Conservation (phyloP, 2,113 vertebrate genomes). For the Bettongia penicillata region DNA sequence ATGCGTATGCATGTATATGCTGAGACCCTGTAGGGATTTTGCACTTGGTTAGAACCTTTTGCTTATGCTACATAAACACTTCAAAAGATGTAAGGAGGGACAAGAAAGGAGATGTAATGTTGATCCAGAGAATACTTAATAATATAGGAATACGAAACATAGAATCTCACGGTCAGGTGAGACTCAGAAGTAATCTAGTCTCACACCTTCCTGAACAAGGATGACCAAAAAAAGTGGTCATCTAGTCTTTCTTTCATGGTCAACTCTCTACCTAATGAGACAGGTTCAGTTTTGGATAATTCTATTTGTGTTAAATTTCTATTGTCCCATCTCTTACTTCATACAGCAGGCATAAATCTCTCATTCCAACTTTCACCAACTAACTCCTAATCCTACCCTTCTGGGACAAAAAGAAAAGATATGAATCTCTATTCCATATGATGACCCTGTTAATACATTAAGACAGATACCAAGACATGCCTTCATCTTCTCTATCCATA, state of each 20-base stretch:
- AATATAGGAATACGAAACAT: neutral
- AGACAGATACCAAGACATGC: neutral
- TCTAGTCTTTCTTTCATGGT: neutral
- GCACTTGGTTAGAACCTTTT: neutral
- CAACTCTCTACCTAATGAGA: neutral
- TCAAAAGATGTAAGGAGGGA: neutral
- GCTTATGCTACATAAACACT: neutral
- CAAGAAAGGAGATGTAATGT: neutral
- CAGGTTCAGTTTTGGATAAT: neutral
- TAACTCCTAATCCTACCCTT: neutral
- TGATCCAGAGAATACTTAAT: neutral
- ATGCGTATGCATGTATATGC: neutral
- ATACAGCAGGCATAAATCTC: neutral
- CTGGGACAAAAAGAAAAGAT: neutral
- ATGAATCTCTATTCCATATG: neutral
- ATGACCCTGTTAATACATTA: neutral
- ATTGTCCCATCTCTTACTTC: neutral
- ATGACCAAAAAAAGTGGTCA: neutral
- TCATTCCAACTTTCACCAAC: neutral
- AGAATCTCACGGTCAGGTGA: neutral
- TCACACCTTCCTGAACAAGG: neutral
- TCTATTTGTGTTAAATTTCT: neutral
- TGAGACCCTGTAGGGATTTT: neutral
- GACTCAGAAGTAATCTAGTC: neutral
- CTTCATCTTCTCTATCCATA: neutral